Evolutionary conservation across 2,888 invertebrate species (phyloP).

Genomic region (Noctuana brunneofusca): DNA sequence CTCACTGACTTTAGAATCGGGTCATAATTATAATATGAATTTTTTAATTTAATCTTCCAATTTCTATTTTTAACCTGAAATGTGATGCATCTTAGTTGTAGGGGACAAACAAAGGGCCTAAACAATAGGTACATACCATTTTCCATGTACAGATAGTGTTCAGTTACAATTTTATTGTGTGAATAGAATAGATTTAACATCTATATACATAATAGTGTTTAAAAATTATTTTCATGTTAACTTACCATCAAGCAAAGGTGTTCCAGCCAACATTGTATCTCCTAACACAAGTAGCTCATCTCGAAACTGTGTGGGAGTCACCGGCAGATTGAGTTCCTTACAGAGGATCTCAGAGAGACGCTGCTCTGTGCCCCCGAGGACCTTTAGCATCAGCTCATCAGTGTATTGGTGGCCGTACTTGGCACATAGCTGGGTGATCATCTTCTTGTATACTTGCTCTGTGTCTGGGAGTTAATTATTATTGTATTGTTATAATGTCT

Average conservation of each 20-base stretch:
- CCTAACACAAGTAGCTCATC: slow-evolving; percentile 83
- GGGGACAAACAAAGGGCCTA: no score
- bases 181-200: no score
- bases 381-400: slow-evolving; percentile 88
- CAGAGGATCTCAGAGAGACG: slow-evolving; percentile 87
- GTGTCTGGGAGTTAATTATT: slow-evolving; percentile 84
- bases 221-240: slow-evolving; percentile 10
- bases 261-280: slow-evolving; percentile 82
- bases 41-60: no score
- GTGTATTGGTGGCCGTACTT: slow-evolving; percentile 90
- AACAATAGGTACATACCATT: no score
- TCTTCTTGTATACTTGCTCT: slow-evolving; percentile 89
- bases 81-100: no score
- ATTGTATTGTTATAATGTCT: no score
- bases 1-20: no score
- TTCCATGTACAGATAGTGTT: no score
- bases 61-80: no score
- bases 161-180: no score
- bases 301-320: slow-evolving; percentile 86
- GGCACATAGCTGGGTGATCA: slow-evolving; percentile 86
- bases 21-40: no score
- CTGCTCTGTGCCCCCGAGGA: slow-evolving; percentile 89
- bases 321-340: slow-evolving; percentile 85
- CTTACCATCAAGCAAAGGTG: slow-evolving; percentile 87
- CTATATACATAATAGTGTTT: background rate